Evolutionary conservation across 2,113 vertebrate species (phyloP), one percentile per base, ranked within the genome.

Genomic region (Etheostoma spectabile): DNA sequence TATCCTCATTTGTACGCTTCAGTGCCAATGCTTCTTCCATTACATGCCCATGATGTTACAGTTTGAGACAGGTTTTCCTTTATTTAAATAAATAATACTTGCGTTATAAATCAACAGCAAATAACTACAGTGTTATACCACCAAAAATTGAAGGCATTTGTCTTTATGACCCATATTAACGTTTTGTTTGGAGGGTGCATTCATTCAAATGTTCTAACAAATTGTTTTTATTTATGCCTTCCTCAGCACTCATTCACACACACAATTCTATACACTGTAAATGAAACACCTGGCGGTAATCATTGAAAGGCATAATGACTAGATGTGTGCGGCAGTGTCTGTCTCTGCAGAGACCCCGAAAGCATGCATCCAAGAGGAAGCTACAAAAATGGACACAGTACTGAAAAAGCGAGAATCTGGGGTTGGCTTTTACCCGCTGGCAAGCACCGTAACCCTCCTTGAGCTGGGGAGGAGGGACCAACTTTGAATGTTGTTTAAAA

Each of bases 11-110:
- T 81, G 12, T 48, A 3, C 3, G 66, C 30, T 62, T 45, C 46
- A 69, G 62, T 68, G 62, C 46, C 10, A 15, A 4, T 30, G 30
- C 30, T 60, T 69, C 60, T 66, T 33, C 59, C 61, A 68, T 75
- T 53, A 56, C 19, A 14, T 0, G 19, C 1, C 7, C 19, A 14
- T 55, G 35, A 49, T 21, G 1, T n/a, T 48, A 42, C 8, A 46
- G 12, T 30, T n/a, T 7, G 11, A 19, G 38, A 65, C 11, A 13
- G 6, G 33, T 22, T 60, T 10, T 64, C 42, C 52, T 62, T 45
- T 15, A 38, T 18, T 61, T 51, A 22, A 57, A 63, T 30, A 15
- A 18, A 2, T 18, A 68, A n/a, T 49, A 73, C 45, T 30, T 15
- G 2, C 18, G 35, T 53, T 7, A 35, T 16, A 33, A 56, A 56